These are phyloP conservation scores for Lottia scabra DNA, from an alignment of 2,888 invertebrate genomes.

Conservation along the genomic window DNA sequence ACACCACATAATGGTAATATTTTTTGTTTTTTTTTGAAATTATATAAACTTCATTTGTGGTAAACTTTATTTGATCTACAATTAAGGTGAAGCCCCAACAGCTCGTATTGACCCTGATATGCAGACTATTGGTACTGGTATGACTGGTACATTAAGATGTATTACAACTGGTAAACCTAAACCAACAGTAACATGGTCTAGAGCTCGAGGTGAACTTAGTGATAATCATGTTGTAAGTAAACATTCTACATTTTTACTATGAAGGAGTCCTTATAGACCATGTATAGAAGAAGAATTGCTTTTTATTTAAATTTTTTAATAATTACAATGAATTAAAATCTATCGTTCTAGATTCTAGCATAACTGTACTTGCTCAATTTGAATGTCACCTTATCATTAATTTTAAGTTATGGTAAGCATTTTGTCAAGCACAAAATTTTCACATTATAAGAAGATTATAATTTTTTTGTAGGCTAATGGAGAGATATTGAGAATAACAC, in stretches of 20 bases:
- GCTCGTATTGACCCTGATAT: constrained; percentile 77
- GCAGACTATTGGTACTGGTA: constrained; percentile 76
- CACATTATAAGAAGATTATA: too few relatives aligned
- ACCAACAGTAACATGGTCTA: constrained; percentile 86
- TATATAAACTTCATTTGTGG: too few relatives aligned
- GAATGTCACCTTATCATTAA: too few relatives aligned
- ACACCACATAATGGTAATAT: too few relatives aligned
- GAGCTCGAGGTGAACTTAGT: constrained; percentile 76
- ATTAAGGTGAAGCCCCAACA: constrained; percentile 68
- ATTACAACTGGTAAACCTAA: constrained; percentile 80
- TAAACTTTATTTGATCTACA: background rate
- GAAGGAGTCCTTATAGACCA: background rate
- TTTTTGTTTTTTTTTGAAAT: too few relatives aligned
- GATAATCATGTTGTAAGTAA: constrained; percentile 70
- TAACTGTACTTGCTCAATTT: too few relatives aligned
- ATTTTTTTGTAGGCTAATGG: constrained; percentile 49
- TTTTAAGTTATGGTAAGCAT: too few relatives aligned
- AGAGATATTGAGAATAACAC: constrained; percentile 58
- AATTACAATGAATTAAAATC: too few relatives aligned
- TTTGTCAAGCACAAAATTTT: too few relatives aligned
- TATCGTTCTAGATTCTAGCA: too few relatives aligned
- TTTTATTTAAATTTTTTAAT: too few relatives aligned
- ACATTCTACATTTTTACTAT: background rate
- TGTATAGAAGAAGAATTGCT: too few relatives aligned
- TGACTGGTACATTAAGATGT: constrained; percentile 80